Evolutionary conservation across 2,113 vertebrate species (phyloP).

Genomic region (Merops nubicus): DNA sequence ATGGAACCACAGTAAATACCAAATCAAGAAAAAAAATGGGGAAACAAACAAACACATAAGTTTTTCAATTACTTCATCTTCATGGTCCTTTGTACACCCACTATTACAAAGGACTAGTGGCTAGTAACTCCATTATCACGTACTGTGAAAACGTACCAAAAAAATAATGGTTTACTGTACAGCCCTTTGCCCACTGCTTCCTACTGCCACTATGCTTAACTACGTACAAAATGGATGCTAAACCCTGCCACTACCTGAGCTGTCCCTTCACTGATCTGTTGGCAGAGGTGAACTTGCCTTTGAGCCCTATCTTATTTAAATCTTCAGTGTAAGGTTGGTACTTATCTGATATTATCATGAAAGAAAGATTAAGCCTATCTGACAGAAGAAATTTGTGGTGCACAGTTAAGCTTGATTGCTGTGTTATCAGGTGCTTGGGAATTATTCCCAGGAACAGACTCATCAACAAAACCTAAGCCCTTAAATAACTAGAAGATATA

Average conservation of each 20-base stretch:
- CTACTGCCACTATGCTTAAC: not conserved
- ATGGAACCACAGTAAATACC: not conserved
- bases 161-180: not conserved
- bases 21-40: not conserved
- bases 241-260: not conserved
- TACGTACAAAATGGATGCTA: not conserved
- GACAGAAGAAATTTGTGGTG: not conserved
- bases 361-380: not conserved
- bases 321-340: not conserved
- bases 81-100: not conserved
- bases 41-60: not conserved
- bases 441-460: not conserved
- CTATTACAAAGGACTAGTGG: not conserved
- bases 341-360: not conserved
- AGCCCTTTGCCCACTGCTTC: not conserved
- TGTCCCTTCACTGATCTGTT: not conserved
- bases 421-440: not conserved
- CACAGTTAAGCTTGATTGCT: not conserved
- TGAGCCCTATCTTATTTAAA: not conserved
- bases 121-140: not conserved
- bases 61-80: not conserved
- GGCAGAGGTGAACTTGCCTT: not conserved
- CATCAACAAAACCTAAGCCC: not conserved
- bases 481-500: not conserved
- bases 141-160: not conserved